Evolutionary conservation across 2,888 invertebrate genomes (phyloP), one percentile per base, ranked within the genome.

Genomic region (Serrognathus titanus): DNA sequence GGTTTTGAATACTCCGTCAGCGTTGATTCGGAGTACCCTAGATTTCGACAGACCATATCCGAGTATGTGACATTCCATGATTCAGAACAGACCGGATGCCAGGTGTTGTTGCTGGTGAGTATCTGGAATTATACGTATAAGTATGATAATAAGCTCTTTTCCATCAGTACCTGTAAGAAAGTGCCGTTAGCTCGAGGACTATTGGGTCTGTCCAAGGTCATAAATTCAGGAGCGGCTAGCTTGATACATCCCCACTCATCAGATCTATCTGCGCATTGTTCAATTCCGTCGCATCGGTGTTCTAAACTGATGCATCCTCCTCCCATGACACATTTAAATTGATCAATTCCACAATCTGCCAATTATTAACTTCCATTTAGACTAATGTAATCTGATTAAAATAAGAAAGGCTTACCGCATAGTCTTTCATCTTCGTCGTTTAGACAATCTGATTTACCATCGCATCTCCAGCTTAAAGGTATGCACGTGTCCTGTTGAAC

Each of bases 211-310:
- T 51, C 59, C 39, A 58, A 63, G 35, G 48, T 52, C 24, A 60
- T 62, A 12, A n/a, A 43, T 12, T 35, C 55, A 5, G 45, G 31
- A 8, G 9, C 8, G 13, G 59, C 59, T 24, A 69, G 58, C 46
- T 66, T 62, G 10, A 74, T 64, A 63, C 86, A 86, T 50, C 79
- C 75, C 82, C 84, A 85, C 73, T 86, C 85, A 66, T 86, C 86
- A 1, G 84, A 85, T 56, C 76, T 75, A 69, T 86, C 86, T 0
- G 82, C 78, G 65, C 86, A 86, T 61, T 86, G 80, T 31, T 79
- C 77, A 16, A 80, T 73, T 1, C 85, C 85, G 68, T 86, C 84
- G 67, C 86, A 86, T 2, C 81, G 71, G 60, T 80, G 76, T 13
- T 73, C 69, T 39, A 71, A 65, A 1, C 76, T 72, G 13, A 85